Conservation (phyloP, 2,797 vertebrate genomes). For the Anguilla obscura region DNA sequence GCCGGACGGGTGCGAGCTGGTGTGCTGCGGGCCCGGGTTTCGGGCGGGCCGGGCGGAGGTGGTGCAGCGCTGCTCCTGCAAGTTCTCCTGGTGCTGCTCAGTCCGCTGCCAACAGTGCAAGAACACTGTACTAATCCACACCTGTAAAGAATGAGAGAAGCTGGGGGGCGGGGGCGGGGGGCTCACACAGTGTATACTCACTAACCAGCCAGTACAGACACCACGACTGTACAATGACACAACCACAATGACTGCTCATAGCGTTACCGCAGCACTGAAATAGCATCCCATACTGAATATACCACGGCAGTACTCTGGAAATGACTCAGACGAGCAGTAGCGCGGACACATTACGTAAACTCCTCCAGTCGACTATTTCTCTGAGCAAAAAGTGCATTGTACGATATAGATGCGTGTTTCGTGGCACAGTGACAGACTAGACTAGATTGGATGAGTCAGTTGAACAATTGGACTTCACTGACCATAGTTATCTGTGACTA, state of each 20-base stretch:
- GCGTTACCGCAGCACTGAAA: background rate
- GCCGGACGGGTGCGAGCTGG: constrained; percentile 72
- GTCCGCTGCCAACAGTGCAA: constrained; percentile 75
- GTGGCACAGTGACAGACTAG: background rate
- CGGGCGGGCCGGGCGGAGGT: constrained; percentile 67
- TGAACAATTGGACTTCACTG: background rate
- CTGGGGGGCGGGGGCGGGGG: too few species aligned
- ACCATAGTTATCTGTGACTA: background rate
- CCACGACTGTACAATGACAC: background rate
- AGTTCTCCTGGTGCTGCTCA: constrained; percentile 79
- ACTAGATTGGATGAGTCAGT: background rate
- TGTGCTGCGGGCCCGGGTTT: constrained; percentile 76
- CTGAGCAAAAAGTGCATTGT: background rate
- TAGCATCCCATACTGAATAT: background rate
- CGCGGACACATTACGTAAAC: background rate
- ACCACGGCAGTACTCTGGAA: background rate
- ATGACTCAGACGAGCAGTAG: background rate
- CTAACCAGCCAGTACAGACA: constrained; percentile 2
- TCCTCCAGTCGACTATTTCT: background rate
- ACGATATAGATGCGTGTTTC: background rate
- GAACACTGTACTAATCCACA: constrained; percentile 73
- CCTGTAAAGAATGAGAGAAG: constrained; percentile 66
- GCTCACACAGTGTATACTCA: background rate
- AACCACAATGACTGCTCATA: background rate
- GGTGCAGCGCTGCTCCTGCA: constrained; percentile 76